Evolutionary conservation across 2,888 invertebrate genomes (phyloP), one percentile per base, ranked within the genome.

Genomic region (Rotaria sp.): DNA sequence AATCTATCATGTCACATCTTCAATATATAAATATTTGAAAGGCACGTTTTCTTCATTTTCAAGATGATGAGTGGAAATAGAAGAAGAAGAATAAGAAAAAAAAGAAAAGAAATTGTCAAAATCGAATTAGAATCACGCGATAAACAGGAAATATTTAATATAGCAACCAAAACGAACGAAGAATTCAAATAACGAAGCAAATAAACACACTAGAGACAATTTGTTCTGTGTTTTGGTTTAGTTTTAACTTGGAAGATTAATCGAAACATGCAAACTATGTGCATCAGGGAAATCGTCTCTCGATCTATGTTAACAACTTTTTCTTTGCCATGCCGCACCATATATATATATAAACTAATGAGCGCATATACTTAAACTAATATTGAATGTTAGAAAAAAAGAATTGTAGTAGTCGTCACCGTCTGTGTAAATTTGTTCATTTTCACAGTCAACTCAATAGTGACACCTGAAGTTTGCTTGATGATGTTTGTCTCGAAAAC

Each of bases 1-100:
- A 67, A 67, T 67, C 67, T 67, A 67, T 67, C 67, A 67, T 67
- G 67, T 67, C 67, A 67, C 67, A 67, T 67, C 67, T 67, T 67
- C 67, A 67, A 67, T 67, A 67, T 35, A 67, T 67, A 67, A 67
- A 67, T 67, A 67, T 67, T 67, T 67, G 67, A 67, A 67, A 67
- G 21, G 67, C 67, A 67, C 67, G 67, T 67, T 67, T 67, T 67
- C 35, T 67, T 67, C 67, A 67, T 67, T 67, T 67, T 67, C 67
- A 67, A 67, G 67, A 67, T 67, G 67, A 67, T 67, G 67, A 67
- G 67, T 67, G 67, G 67, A 35, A 67, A 67, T 67, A 67, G 21
- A 15, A 30, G 67, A n/a, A 7, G 30, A 67, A 67, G 67, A 67
- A 67, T 7, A 67, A 59, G 2, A 55, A 55, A 55, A 57, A n/a